These are phyloP conservation scores for Drosophila mercatorum DNA, from an alignment of 2,888 invertebrate genomes.

Conservation along the genomic window DNA sequence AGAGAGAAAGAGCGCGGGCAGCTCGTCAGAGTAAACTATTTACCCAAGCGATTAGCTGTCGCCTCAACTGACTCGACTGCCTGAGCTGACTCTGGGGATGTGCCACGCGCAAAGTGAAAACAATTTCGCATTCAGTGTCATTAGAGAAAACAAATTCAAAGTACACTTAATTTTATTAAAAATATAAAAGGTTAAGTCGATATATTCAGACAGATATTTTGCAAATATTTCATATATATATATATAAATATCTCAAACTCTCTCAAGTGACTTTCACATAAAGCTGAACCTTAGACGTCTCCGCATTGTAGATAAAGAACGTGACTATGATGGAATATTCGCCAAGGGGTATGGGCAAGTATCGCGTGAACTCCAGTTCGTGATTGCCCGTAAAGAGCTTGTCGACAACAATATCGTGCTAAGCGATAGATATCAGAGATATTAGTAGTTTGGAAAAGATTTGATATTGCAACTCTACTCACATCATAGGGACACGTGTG, in stretches of 20 bases:
- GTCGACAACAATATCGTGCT: constrained; percentile 29
- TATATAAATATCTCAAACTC: too few relatives aligned
- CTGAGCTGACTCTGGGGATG: constrained; percentile 50
- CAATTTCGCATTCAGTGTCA: constrained; percentile 68
- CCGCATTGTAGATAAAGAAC: not conserved
- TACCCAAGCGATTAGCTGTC: constrained; percentile 77
- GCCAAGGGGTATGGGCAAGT: constrained; percentile 21
- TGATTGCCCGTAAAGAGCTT: constrained; percentile 15
- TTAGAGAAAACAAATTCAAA: constrained; percentile 51
- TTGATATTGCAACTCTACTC: constrained; percentile 2
- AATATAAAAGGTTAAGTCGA: not conserved
- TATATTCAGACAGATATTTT: not conserved
- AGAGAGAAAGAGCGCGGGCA: not conserved
- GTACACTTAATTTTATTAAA: constrained; percentile 63
- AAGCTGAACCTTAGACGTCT: fast-evolving
- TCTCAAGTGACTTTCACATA: not conserved
- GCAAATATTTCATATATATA: not conserved
- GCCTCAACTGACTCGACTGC: constrained; percentile 60
- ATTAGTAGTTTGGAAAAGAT: not conserved
- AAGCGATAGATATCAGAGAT: not conserved
- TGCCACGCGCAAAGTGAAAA: not conserved
- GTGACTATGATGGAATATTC: constrained; percentile 11
- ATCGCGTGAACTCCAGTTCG: not conserved
- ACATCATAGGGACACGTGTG: constrained; percentile 41
- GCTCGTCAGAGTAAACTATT: constrained; percentile 52